Conservation (phyloP, 2,888 invertebrate genomes). For the Sympetrum striolatum region DNA sequence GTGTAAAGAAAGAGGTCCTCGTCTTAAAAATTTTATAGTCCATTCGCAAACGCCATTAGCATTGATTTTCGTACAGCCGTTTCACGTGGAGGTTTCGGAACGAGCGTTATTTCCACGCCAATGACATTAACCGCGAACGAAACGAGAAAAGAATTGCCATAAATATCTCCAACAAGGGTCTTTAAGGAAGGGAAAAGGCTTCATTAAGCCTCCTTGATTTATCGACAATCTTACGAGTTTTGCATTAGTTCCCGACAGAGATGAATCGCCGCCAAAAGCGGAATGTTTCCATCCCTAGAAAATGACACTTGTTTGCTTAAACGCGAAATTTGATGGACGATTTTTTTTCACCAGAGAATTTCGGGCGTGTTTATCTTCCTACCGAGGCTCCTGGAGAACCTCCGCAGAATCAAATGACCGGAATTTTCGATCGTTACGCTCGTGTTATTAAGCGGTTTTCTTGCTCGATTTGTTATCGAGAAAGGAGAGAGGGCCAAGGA, state of each 20-base stretch:
- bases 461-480: no score
- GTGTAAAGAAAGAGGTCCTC: neutral
- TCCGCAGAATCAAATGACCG: neutral
- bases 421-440: neutral
- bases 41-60: neutral
- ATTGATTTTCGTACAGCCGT: neutral
- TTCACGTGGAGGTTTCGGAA: neutral
- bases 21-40: neutral
- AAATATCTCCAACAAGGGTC: neutral
- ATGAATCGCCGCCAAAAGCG: neutral
- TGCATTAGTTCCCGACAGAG: neutral
- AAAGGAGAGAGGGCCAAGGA: no score
- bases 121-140: neutral
- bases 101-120: neutral
- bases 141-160: neutral
- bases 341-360: neutral
- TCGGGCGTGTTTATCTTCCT: neutral
- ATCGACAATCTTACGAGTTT: neutral
- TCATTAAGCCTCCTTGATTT: neutral
- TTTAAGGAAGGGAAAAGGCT: neutral
- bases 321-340: neutral
- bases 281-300: neutral
- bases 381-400: neutral
- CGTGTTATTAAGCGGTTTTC: neutral
- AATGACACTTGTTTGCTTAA: neutral